phyloP scores from a whole-genome alignment of 2,113 vertebrate species.

The Cynopterus brachyotis region DNA sequence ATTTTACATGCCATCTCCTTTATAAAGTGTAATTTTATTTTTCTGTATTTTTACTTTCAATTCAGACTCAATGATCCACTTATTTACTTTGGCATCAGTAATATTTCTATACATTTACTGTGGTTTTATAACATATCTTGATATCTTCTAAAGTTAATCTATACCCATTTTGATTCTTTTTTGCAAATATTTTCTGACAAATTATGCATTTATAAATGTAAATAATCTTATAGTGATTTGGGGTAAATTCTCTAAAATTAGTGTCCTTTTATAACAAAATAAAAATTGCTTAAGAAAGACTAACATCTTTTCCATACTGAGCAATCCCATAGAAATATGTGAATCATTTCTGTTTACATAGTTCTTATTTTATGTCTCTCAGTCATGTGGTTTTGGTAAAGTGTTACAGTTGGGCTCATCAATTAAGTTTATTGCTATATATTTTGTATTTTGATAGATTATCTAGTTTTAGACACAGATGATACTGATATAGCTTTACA shows the following conservation, averaged over 20 bases:
- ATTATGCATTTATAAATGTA: neutral
- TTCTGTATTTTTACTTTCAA: neutral
- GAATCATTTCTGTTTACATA: neutral
- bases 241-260: neutral
- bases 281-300: neutral
- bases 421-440: neutral
- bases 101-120: neutral
- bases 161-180: neutral
- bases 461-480: neutral
- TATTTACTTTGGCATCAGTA: neutral
- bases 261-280: neutral
- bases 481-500: neutral
- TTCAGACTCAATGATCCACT: neutral
- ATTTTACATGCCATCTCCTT: neutral
- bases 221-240: neutral
- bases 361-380: neutral
- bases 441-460: neutral
- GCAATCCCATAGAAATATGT: neutral
- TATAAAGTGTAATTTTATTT: neutral
- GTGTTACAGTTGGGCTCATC: neutral
- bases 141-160: neutral
- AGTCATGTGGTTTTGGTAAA: neutral
- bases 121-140: neutral
- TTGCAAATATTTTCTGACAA: neutral
- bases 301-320: neutral